phyloP scores from a whole-genome alignment of 2,888 invertebrate species.

The Epinotia demarniana region DNA sequence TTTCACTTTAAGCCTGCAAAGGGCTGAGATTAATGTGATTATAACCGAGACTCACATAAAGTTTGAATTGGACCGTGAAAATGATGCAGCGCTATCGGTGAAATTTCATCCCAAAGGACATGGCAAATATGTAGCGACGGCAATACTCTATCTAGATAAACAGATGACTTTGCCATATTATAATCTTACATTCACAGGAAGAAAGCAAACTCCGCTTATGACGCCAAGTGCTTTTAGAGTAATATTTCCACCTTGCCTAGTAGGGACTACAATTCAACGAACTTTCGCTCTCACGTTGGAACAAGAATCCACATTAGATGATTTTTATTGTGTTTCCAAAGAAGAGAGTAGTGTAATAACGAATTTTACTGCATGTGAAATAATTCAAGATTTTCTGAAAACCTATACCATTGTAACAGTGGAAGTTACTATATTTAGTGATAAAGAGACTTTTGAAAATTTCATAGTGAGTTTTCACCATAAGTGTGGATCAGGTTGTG shows the following conservation, averaged over 20 bases:
- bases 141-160: constrained; percentile 72
- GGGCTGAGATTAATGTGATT: constrained; percentile 57
- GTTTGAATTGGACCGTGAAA: constrained; percentile 65
- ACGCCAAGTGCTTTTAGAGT: constrained; percentile 63
- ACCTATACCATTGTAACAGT: constrained; percentile 61
- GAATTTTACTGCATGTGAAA: constrained; percentile 55
- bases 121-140: constrained; percentile 70
- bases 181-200: constrained; percentile 75
- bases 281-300: constrained; percentile 63
- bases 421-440: constrained; percentile 59
- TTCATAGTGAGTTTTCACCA: constrained; percentile 64
- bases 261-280: constrained; percentile 59
- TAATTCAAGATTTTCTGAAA: constrained; percentile 50
- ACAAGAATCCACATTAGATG: constrained; percentile 55
- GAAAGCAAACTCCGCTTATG: constrained; percentile 63
- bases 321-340: constrained; percentile 63
- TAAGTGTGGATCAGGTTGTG: constrained; percentile 66
- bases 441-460: constrained; percentile 56
- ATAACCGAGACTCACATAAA: constrained; percentile 67
- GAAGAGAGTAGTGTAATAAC: constrained; percentile 62
- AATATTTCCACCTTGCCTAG: constrained; percentile 70
- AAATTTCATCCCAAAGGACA: constrained; percentile 72
- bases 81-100: constrained; percentile 58
- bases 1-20: constrained; percentile 64
- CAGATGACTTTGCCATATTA: constrained; percentile 70